These are phyloP conservation scores for Trialeurodes vaporariorum DNA, from an alignment of 1,140 invertebrate genomes.

Conservation along the genomic window DNA sequence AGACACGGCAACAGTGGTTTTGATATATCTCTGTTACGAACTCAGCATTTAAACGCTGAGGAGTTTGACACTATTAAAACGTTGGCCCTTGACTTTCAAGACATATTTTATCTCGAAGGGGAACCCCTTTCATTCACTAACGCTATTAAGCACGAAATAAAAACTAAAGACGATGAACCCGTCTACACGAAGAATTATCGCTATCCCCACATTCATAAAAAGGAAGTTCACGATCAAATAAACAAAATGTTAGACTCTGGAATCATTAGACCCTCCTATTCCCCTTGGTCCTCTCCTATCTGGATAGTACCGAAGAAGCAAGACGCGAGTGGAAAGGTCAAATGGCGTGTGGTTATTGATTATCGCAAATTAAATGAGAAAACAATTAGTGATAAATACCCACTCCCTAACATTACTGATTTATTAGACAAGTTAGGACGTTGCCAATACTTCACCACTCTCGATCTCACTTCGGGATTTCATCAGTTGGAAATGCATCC, in stretches of 20 bases:
- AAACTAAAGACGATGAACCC: conserved; percentile 15
- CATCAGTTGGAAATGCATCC: conserved; percentile 33
- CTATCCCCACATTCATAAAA: conserved; percentile 28
- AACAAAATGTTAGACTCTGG: conserved; percentile 17
- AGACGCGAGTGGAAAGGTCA: conserved; percentile 18
- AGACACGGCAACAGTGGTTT: too few species aligned
- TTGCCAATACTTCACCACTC: conserved; percentile 33
- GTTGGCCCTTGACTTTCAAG: neutral
- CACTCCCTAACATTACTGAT: conserved; percentile 29
- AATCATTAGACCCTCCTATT: conserved; percentile 14
- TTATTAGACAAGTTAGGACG: conserved; percentile 31
- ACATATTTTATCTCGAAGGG: conserved; percentile 14
- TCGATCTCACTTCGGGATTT: conserved; percentile 39
- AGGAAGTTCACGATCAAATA: conserved; percentile 30
- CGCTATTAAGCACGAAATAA: conserved; percentile 25
- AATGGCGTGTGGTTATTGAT: conserved; percentile 32
- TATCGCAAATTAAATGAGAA: conserved; percentile 30
- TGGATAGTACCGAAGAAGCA: conserved; percentile 17
- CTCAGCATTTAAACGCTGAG: conserved; percentile 14
- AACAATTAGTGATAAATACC: conserved; percentile 33
- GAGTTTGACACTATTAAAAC: conserved; percentile 10
- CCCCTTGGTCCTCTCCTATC: conserved; percentile 16
- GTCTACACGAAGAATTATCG: conserved; percentile 28
- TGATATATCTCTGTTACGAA: neutral
- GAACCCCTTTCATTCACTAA: conserved; percentile 18